These are phyloP conservation scores for Tridacna gigas DNA, from an alignment of 2,888 invertebrate species.

Conservation along the genomic window DNA sequence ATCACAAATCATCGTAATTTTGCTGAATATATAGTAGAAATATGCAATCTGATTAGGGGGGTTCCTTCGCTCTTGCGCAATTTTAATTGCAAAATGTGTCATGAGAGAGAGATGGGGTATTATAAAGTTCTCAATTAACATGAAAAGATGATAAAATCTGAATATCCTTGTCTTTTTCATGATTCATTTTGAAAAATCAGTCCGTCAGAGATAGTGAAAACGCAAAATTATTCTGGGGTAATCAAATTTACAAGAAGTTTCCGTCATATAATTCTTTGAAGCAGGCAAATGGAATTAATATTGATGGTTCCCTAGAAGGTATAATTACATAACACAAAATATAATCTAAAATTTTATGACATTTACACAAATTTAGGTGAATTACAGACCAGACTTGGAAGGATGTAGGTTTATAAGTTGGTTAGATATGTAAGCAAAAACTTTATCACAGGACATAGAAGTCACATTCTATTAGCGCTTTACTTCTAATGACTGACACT, in stretches of 20 bases:
- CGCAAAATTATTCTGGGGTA: conserved; percentile 63
- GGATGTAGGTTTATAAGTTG: conserved; percentile 19
- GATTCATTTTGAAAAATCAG: conserved; percentile 60
- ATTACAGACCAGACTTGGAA: conserved; percentile 15
- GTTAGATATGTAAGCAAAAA: neutral
- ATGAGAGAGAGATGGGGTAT: conserved; percentile 52
- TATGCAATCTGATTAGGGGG: conserved; percentile 57
- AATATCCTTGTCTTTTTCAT: conserved; percentile 62
- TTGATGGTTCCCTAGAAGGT: conserved; percentile 58
- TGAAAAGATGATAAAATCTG: conserved; percentile 69
- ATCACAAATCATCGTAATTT: conserved; percentile 12
- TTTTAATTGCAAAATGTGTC: conserved; percentile 66
- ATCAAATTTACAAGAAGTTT: conserved; percentile 58
- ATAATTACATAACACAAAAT: conserved; percentile 66
- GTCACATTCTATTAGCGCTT: neutral
- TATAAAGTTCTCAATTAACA: conserved; percentile 65
- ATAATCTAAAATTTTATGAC: conserved; percentile 63
- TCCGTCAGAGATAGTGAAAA: conserved; percentile 65
- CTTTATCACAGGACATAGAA: neutral
- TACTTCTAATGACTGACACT: neutral
- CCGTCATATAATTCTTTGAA: conserved; percentile 63
- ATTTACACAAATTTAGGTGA: conserved; percentile 57
- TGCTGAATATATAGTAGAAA: conserved; percentile 15
- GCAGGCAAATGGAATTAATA: conserved; percentile 65
- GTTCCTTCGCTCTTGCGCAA: conserved; percentile 46